These are phyloP conservation scores for Drosophila novamexicana DNA, from an alignment of 1,140 invertebrate genomes.

Conservation along the genomic window DNA sequence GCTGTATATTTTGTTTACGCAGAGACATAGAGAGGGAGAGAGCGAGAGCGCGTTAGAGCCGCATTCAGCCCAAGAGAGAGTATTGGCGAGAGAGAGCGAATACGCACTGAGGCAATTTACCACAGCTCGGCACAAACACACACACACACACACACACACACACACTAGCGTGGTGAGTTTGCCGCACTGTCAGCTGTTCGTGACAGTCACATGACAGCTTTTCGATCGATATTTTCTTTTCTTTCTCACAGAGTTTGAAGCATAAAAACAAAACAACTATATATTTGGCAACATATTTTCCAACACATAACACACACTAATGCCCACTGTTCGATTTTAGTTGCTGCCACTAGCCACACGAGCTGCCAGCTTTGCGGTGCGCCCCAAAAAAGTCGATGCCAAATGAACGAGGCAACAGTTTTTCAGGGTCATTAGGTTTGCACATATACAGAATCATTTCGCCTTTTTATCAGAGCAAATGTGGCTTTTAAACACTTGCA, in stretches of 20 bases:
- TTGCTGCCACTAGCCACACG: conserved; percentile 1
- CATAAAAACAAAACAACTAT: conserved; percentile 50
- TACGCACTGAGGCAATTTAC: conserved; percentile 16
- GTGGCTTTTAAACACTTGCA: conserved; percentile 5
- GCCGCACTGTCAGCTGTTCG: conserved; percentile 67
- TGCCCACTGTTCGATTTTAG: conserved; percentile 10
- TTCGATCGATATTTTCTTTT: conserved; percentile 81
- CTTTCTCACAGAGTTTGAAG: conserved; percentile 70
- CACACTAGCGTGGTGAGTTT: conserved; percentile 56
- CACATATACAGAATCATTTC: conserved; percentile 43
- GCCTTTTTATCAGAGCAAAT: conserved; percentile 14
- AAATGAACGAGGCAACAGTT: conserved; percentile 22
- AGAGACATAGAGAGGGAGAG: conserved; percentile 27
- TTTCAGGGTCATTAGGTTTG: conserved; percentile 69
- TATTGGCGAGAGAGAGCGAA: conserved; percentile 13
- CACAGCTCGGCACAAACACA: conserved; percentile 17
- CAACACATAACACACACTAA: not conserved
- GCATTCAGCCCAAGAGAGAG: not conserved
- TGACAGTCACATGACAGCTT: conserved; percentile 81
- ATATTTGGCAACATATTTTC: conserved; percentile 60
- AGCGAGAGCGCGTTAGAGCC: not conserved
- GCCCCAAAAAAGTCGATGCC: not conserved
- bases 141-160: conserved; percentile 8
- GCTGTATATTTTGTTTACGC: conserved; percentile 65
- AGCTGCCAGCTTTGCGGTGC: not conserved